These are phyloP conservation scores for Botia almorhae DNA, from an alignment of 2,797 vertebrate species.

Conservation along the genomic window DNA sequence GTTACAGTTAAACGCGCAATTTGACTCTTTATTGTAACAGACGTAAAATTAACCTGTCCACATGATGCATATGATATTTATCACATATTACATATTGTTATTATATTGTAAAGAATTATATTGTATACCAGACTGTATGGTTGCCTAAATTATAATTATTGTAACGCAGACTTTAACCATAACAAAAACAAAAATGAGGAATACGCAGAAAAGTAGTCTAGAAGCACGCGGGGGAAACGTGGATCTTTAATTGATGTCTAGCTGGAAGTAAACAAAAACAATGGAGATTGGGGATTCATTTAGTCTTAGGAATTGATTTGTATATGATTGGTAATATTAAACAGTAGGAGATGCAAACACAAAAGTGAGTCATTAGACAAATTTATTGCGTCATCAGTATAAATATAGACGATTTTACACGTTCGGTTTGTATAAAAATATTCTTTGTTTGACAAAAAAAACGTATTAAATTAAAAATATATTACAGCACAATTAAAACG, in stretches of 20 bases:
- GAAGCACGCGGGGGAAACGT: background rate
- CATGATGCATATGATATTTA: no score
- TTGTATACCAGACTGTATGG: no score
- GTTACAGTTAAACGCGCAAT: slow-evolving; percentile 41
- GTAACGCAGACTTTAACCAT: no score
- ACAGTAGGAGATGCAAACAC: background rate
- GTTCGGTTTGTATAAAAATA: slow-evolving; percentile 70
- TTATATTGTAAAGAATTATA: no score
- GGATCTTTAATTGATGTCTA: background rate
- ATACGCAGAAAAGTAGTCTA: no score
- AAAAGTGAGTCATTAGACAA: slow-evolving; percentile 38
- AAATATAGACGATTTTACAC: slow-evolving; percentile 83
- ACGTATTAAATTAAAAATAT: slow-evolving; percentile 82
- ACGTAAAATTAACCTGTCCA: no score
- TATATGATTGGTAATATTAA: background rate
- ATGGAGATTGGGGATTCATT: no score
- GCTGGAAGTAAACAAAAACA: background rate
- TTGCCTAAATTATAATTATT: no score
- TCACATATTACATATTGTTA: no score
- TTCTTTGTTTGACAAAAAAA: slow-evolving; percentile 59
- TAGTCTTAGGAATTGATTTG: background rate
- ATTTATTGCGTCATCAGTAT: slow-evolving; percentile 66
- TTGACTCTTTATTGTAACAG: background rate
- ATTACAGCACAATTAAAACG: slow-evolving; percentile 82
- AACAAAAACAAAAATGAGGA: no score